Conservation (phyloP, 2,888 invertebrate genomes). For the Mystacides longicornis region DNA sequence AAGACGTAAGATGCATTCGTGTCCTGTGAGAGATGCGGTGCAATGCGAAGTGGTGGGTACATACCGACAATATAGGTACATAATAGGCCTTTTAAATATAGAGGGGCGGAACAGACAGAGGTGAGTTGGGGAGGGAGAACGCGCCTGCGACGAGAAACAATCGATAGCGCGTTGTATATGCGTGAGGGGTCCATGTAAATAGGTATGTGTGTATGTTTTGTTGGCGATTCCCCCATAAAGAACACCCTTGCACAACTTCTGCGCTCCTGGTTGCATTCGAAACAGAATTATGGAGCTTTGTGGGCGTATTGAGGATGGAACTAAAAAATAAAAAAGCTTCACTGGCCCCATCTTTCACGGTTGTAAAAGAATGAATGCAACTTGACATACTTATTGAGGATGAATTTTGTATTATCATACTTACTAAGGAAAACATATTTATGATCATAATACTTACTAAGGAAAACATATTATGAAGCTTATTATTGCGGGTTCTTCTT, state of each 20-base stretch:
- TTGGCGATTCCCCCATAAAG: too few species aligned
- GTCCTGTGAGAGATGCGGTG: constrained; percentile 15
- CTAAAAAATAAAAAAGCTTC: not conserved
- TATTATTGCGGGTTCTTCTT: too few species aligned
- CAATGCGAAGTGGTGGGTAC: not conserved
- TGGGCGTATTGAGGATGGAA: constrained; percentile 12
- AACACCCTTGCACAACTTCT: constrained; percentile 11
- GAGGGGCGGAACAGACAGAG: constrained; percentile 7
- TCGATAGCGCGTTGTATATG: constrained; percentile 24
- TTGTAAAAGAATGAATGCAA: too few species aligned
- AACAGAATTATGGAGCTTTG: constrained; percentile 12
- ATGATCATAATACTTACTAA: too few species aligned
- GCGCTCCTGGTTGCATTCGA: constrained; percentile 20
- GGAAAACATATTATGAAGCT: too few species aligned
- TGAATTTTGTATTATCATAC: too few species aligned
- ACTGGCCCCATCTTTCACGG: not conserved
- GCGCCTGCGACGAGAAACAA: constrained; percentile 26
- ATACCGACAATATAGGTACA: not conserved
- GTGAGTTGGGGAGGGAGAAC: constrained; percentile 16
- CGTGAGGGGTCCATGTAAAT: constrained; percentile 17
- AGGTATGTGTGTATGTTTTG: too few species aligned
- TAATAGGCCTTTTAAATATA: constrained; percentile 8
- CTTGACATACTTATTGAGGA: too few species aligned
- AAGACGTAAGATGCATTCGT: constrained; percentile 9
- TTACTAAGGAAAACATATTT: too few species aligned